Evolutionary conservation across 2,888 invertebrate genomes (phyloP).

Genomic region (Flexamia atlantica): DNA sequence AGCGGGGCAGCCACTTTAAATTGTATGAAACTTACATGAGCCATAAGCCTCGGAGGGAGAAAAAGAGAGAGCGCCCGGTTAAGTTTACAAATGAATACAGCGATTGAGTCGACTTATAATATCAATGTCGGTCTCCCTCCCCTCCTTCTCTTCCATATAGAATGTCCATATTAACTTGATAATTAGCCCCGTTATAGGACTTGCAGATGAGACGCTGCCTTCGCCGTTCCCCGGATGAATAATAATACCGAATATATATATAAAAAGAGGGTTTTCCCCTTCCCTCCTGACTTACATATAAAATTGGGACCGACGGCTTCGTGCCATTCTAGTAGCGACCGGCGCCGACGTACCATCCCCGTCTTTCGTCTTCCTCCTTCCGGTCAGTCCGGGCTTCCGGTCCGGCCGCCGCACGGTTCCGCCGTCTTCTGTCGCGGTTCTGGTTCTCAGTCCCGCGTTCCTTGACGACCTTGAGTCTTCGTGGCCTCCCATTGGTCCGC

Average conservation of each 20-base stretch:
- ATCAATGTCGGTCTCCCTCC: constrained; percentile 79
- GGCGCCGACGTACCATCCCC: constrained; percentile 45
- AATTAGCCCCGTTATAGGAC: constrained; percentile 94
- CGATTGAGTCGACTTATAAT: constrained; percentile 85
- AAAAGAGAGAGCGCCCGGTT: constrained; percentile 72
- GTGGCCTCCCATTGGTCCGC: constrained; percentile 29
- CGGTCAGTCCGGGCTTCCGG: constrained; percentile 1
- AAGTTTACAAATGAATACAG: constrained; percentile 85
- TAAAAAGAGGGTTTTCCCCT: constrained; percentile 70
- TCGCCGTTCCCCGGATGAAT: constrained; percentile 68
- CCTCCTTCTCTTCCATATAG: constrained; percentile 80
- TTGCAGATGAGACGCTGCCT: constrained; percentile 84
- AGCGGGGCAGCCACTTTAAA: constrained; percentile 75
- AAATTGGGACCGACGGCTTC: constrained; percentile 71
- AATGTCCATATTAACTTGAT: constrained; percentile 93
- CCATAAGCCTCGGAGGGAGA: constrained; percentile 73
- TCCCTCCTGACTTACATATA: constrained; percentile 73
- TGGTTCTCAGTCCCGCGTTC: background rate
- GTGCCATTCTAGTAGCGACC: constrained; percentile 72
- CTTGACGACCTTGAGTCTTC: constrained; percentile 25
- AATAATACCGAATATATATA: constrained; percentile 71
- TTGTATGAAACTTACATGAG: constrained; percentile 80
- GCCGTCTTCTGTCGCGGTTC: constrained; percentile 19
- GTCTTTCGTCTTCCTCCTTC: background rate
- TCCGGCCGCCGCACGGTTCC: constrained; percentile 20